Base-by-base conservation (phyloP, 2,797 vertebrate genomes). In the Leontocebus nigricollis region DNA sequence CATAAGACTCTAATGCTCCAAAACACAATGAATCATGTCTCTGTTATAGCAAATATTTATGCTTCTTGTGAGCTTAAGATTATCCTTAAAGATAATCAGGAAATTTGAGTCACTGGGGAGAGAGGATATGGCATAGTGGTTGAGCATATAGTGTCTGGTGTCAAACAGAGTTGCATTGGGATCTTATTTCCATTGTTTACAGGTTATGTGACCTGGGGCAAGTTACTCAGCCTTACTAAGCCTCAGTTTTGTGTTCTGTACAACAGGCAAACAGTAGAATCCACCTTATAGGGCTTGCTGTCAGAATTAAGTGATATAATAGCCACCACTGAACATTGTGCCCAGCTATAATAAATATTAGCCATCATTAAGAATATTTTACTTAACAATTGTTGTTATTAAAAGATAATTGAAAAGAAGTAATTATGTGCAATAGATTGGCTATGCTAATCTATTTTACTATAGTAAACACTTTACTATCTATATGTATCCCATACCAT, bases 71-170 rank as follows among this genome's bases (percentile, higher is more conserved):
- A 57, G 87, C 67, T 92, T 89, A 46, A 82, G 75, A 77, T 73
- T 92, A 72, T 90, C 50, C 27, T 87, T 90, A 84, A 96, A 92
- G 59, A 95, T 96, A 82, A 92, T 84, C 59, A 93, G 83, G 72
- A 93, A 93, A 79, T 91, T 33, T 50, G 39, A 83, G 61, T 27
- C 17, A 36, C 15, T 33, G 57, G 10, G 44, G 30, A 73, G 11
- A 73, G 33, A 85, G 11, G 24, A 36, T 22, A 30, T n/a, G 61
- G 33, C 8, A 61, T 2, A 80, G 36, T 13, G 33, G 15, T 77
- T 89, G 46, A 95, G 73, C 95, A 90, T 44, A 77, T 11, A 82
- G 27, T 90, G 7, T 95, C 50, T 30, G 39, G 19, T 20, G 39
- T 86, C 46, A 81, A 70, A 50, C 8, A 64, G 50, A 93, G 7